Evolutionary conservation across 2,888 invertebrate genomes (phyloP).

Genomic region (Dioctria linearis): DNA sequence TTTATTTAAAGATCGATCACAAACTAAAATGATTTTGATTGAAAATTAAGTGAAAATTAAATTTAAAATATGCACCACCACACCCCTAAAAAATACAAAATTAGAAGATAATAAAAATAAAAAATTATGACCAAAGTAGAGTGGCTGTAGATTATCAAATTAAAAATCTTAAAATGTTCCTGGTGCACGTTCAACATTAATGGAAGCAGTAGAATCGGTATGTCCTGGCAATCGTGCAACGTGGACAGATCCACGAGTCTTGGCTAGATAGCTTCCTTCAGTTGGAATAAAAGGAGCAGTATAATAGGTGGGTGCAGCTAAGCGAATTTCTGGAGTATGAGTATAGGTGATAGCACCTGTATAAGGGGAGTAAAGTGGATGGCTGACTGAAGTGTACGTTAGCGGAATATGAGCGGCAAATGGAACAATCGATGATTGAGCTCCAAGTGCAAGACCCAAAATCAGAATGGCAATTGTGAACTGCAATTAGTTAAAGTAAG

Average conservation of each 20-base stretch:
- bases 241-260: constrained; percentile 74
- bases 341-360: too few species aligned
- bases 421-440: constrained; percentile 67
- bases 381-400: too few species aligned
- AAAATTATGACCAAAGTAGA: too few species aligned
- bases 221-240: constrained; percentile 74
- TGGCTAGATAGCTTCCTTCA: constrained; percentile 72
- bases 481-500: constrained; percentile 62
- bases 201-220: constrained; percentile 68
- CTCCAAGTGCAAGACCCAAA: constrained; percentile 68
- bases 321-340: too few species aligned
- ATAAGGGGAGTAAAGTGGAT: too few species aligned
- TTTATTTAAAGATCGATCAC: too few species aligned
- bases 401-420: constrained; percentile 55
- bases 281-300: constrained; percentile 61
- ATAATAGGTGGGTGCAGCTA: constrained; percentile 22
- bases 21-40: too few species aligned
- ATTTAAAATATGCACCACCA: too few species aligned
- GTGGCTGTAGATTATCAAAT: too few species aligned
- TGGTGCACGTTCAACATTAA: constrained; percentile 74
- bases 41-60: too few species aligned
- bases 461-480: constrained; percentile 67
- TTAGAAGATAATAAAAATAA: too few species aligned
- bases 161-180: constrained; percentile 69
- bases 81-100: too few species aligned